A percentile compares a stretch with the other conserved stretches of the same genome.
Conservation (phyloP, 2,797 vertebrate species). For the Cyprinella venusta region DNA sequence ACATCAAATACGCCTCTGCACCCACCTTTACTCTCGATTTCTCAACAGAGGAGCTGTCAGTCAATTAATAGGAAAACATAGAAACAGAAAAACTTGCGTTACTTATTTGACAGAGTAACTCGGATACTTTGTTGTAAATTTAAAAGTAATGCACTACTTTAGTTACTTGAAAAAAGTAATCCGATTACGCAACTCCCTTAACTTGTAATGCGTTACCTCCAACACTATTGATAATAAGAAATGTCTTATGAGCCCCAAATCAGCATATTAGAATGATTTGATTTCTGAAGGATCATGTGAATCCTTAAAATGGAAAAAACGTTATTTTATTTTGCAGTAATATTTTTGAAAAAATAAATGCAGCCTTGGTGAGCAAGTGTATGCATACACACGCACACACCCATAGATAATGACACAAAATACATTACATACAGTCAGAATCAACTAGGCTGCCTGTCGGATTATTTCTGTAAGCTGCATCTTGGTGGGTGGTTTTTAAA, state of each 20-base stretch:
- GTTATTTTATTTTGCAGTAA: not conserved
- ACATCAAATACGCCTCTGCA: no score
- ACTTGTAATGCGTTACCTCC: no score
- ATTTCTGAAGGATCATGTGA: not conserved
- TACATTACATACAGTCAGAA: not conserved
- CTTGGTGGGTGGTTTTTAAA: constrained; percentile 37
- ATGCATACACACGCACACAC: not conserved
- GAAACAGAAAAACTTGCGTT: not conserved
- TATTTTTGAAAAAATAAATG: not conserved
- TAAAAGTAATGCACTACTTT: no score
- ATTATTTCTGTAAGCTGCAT: constrained; percentile 33
- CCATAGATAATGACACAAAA: no score
- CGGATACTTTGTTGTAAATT: no score
- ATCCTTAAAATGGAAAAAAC: no score
- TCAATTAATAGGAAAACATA: no score
- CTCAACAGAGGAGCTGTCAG: not conserved
- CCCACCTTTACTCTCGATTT: no score
- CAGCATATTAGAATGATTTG: not conserved
- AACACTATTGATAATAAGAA: not conserved
- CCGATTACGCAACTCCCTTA: no score
- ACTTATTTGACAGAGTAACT: no score
- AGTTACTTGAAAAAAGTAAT: no score
- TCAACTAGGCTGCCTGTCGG: constrained; percentile 6
- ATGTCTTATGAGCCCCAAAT: not conserved
- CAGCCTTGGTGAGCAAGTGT: not conserved